Evolutionary conservation across 2,888 invertebrate genomes (phyloP).

Genomic region (Amiota mariae): DNA sequence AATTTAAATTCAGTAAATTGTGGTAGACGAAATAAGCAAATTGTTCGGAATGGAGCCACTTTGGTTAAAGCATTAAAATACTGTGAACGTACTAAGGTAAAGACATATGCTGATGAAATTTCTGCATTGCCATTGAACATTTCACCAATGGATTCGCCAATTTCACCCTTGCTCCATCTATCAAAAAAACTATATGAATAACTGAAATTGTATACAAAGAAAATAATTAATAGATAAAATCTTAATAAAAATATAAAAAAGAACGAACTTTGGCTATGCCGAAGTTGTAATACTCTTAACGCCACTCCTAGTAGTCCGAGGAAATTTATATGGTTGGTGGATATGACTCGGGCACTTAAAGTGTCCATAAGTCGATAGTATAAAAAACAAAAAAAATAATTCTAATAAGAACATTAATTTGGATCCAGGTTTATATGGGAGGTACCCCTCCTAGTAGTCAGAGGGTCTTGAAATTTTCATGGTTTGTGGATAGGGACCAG

Average conservation of each 20-base stretch:
- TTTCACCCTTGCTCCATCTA: conserved; percentile 57
- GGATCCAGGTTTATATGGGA: too few species aligned
- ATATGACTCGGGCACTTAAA: too few species aligned
- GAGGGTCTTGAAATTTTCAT: too few species aligned
- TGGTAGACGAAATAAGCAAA: conserved; percentile 77
- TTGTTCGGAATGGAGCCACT: conserved; percentile 64
- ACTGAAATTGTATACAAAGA: conserved; percentile 44
- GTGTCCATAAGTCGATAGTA: too few species aligned
- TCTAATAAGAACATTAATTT: too few species aligned
- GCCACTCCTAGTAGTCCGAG: too few species aligned
- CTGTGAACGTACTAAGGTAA: conserved; percentile 46
- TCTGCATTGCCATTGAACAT: conserved; percentile 57
- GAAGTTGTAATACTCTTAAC: too few species aligned
- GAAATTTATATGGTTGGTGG: too few species aligned
- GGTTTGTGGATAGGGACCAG: too few species aligned
- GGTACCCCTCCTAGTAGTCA: too few species aligned
- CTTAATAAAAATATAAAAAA: neutral
- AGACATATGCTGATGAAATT: conserved; percentile 45
- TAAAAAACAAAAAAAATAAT: too few species aligned
- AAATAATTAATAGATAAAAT: neutral
- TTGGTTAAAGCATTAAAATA: conserved; percentile 49
- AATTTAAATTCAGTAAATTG: conserved; percentile 75
- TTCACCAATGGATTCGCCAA: conserved; percentile 64
- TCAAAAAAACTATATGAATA: conserved; percentile 50
- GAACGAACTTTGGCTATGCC: too few species aligned